These are phyloP conservation scores for Machimus rusticus DNA, from an alignment of 2,888 invertebrate genomes.

Conservation along the genomic window DNA sequence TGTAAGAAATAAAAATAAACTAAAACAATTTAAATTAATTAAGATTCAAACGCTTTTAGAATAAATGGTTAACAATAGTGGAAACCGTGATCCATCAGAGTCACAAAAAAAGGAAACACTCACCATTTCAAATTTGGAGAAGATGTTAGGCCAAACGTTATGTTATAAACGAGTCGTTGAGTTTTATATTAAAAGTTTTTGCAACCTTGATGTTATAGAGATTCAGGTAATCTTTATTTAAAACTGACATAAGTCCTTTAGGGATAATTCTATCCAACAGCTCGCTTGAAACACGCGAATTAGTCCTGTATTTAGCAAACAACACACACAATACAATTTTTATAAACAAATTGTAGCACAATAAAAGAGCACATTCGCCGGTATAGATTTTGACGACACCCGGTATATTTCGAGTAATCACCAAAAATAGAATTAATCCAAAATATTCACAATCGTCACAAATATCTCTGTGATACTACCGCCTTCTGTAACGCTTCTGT, in stretches of 20 bases:
- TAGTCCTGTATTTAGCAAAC: not conserved
- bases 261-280: slow-evolving; percentile 47
- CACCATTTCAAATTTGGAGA: slow-evolving; percentile 19
- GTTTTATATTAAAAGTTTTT: slow-evolving; percentile 57
- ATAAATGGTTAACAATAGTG: not conserved
- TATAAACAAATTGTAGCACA: slow-evolving; percentile 5
- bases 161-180: slow-evolving; percentile 62
- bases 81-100: not conserved
- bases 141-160: slow-evolving; percentile 55
- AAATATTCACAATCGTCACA: not conserved
- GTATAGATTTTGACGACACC: not conserved
- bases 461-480: not conserved
- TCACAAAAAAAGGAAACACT: not conserved
- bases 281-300: not conserved
- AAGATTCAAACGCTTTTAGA: not conserved
- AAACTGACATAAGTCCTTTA: slow-evolving; percentile 61
- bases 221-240: slow-evolving; percentile 58
- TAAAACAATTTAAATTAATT: not conserved
- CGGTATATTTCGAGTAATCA: not conserved
- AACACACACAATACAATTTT: slow-evolving; percentile 6
- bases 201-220: slow-evolving; percentile 58
- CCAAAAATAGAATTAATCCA: slow-evolving; percentile 23
- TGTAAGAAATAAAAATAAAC: slow-evolving; percentile 2
- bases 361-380: slow-evolving; percentile 50
- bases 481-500: not conserved